phyloP scores from a whole-genome alignment of 2,888 invertebrate species.

The Copidosoma aretas region DNA sequence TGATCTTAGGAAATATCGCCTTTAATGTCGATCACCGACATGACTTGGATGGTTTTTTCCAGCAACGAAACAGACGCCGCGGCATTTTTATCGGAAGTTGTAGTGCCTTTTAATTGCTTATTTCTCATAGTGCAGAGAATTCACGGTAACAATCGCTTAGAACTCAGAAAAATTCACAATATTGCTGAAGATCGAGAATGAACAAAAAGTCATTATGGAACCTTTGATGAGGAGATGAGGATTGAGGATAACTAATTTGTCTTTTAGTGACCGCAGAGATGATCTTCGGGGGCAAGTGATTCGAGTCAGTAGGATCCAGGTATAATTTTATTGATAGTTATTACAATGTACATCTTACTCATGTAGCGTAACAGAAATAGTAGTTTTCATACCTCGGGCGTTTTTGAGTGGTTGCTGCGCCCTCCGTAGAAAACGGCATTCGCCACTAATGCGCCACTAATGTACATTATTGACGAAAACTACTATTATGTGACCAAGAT shows the following conservation, averaged over 20 bases:
- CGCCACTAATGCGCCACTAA: too few relatives aligned
- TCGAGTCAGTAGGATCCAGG: too few relatives aligned
- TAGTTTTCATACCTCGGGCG: too few relatives aligned
- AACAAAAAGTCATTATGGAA: slow-evolving; percentile 48
- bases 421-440: too few relatives aligned
- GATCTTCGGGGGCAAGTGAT: slow-evolving; percentile 54
- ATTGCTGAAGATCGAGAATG: slow-evolving; percentile 48
- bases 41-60: slow-evolving; percentile 58
- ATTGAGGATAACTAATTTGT: slow-evolving; percentile 44
- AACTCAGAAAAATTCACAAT: slow-evolving; percentile 55
- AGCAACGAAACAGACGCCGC: slow-evolving; percentile 47
- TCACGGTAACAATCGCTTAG: slow-evolving; percentile 40
- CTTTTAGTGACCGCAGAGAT: slow-evolving; percentile 54
- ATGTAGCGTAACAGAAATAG: too few relatives aligned
- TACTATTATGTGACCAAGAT: too few relatives aligned
- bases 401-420: too few relatives aligned
- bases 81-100: slow-evolving; percentile 51
- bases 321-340: too few relatives aligned
- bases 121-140: slow-evolving; percentile 49
- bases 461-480: too few relatives aligned
- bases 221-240: slow-evolving; percentile 48
- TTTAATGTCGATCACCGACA: slow-evolving; percentile 59
- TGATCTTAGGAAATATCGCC: slow-evolving; percentile 50
- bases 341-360: too few relatives aligned
- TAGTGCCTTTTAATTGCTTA: slow-evolving; percentile 56